Conservation (phyloP, 2,888 invertebrate species). For the Achlya flavicornis region DNA sequence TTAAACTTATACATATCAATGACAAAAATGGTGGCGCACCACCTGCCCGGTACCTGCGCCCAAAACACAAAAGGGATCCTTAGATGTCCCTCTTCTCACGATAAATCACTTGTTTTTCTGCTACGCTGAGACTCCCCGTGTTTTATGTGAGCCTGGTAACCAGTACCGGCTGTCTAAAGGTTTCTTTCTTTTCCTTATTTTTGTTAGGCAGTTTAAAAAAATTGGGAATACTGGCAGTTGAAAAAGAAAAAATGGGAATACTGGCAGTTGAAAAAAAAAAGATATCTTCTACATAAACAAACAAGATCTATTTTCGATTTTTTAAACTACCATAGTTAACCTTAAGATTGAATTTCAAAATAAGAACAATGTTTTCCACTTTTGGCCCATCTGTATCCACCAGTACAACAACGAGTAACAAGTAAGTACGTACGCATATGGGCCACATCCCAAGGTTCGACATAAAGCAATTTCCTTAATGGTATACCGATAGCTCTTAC, state of each 20-base stretch:
- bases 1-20: slow-evolving; percentile 22
- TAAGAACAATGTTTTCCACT: not conserved
- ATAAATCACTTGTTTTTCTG: slow-evolving; percentile 74
- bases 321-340: no score
- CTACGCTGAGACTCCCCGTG: slow-evolving; percentile 58
- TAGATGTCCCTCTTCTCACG: slow-evolving; percentile 74
- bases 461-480: slow-evolving; percentile 80
- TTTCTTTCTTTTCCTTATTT: slow-evolving; percentile 11
- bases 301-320: no score
- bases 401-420: not conserved
- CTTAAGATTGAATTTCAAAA: not conserved
- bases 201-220: not conserved
- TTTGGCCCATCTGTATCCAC: no score
- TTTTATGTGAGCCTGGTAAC: slow-evolving; percentile 66
- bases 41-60: slow-evolving; percentile 43
- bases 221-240: not conserved
- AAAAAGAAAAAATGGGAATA: no score
- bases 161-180: slow-evolving; percentile 46
- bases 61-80: slow-evolving; percentile 58
- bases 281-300: no score
- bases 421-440: slow-evolving; percentile 14
- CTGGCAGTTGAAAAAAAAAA: no score
- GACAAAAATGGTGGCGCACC: not conserved
- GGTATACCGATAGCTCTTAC: slow-evolving; percentile 60
- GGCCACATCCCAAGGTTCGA: slow-evolving; percentile 44